Evolutionary conservation across 1,140 invertebrate species (phyloP), one percentile per base, ranked within the genome.

Genomic region (Periplaneta americana): DNA sequence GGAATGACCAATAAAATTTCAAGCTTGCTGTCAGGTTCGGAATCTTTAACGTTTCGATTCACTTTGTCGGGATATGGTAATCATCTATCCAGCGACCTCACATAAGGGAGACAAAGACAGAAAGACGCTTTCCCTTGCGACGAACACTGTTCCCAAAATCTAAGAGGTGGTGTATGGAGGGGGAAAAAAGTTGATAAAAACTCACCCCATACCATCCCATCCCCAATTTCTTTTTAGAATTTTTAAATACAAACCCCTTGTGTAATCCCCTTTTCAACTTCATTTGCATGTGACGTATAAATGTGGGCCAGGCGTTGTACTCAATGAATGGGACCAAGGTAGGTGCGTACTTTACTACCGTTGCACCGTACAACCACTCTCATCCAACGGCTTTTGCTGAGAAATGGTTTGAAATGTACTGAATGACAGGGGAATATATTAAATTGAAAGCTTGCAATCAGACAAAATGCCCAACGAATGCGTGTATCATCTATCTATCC

Each of bases 261-360:
- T 11, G 48, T 66, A n/a, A n/a, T n/a, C 22, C 48, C 48, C 48
- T n/a, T 66, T 66, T 66, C 22, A 66, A 83, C 83, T 84, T 84
- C 83, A 83, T 84, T 85, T 83, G 83, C 85, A 81, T 84, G 48
- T 15, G 28, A 84, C 87, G 87, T 88, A 87, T 86, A 88, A 87
- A 87, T 86, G 83, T 82, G n/a, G 22, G 48, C 48, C 22, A n/a
- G 4, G n/a, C 48, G 11, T 9, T 4, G 48, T 66, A 6, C 48
- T 28, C 48, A 66, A 5, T 66, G 22, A 66, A 66, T 28, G 48
- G 4, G 5, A 66, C 28, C 6, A n/a, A 13, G 22, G 6, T 28
- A 1, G 8, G 2, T 66, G n/a, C 48, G 48, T 28, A 13, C 22
- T 39, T 39, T 11, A 39, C 37, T 39, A 17, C 37, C 37, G 37